Conservation (phyloP, 1,140 invertebrate species). For the Saccostrea cuccullata region DNA sequence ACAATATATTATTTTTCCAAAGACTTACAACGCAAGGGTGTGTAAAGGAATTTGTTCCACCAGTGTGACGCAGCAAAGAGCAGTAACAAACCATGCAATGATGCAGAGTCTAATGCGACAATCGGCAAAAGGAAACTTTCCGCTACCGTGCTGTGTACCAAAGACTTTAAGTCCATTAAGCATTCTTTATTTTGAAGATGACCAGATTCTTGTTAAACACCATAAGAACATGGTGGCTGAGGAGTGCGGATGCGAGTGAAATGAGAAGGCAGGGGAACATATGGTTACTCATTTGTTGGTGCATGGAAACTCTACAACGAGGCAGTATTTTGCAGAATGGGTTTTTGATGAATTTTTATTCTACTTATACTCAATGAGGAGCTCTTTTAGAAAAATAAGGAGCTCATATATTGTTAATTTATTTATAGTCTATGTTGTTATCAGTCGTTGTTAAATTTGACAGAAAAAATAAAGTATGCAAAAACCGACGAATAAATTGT, state of each 20-base stretch:
- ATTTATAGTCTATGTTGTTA: too few species aligned
- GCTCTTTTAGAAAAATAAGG: too few species aligned
- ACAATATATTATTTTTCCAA: constrained; percentile 99
- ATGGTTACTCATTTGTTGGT: too few species aligned
- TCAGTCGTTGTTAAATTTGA: too few species aligned
- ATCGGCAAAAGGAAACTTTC: constrained; percentile 57
- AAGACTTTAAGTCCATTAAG: constrained; percentile 73
- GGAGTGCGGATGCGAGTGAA: constrained; percentile 70
- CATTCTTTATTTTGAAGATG: constrained; percentile 77
- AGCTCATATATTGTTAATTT: too few species aligned
- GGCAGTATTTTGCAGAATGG: too few species aligned
- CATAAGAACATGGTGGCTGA: constrained; percentile 70
- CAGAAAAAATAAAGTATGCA: too few species aligned
- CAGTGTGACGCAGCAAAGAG: constrained; percentile 56
- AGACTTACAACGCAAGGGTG: constrained; percentile 95
- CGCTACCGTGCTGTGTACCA: constrained; percentile 78
- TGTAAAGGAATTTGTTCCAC: constrained; percentile 93
- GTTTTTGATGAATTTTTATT: too few species aligned
- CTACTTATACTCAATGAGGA: too few species aligned
- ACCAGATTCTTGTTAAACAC: constrained; percentile 70
- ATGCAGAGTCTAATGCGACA: constrained; percentile 95
- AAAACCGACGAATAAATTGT: too few species aligned
- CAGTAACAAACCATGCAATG: constrained; percentile 97
- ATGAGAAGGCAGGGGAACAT: not conserved
- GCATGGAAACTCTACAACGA: too few species aligned